Conservation (phyloP, 2,113 vertebrate species). For the Notothenia coriiceps region DNA sequence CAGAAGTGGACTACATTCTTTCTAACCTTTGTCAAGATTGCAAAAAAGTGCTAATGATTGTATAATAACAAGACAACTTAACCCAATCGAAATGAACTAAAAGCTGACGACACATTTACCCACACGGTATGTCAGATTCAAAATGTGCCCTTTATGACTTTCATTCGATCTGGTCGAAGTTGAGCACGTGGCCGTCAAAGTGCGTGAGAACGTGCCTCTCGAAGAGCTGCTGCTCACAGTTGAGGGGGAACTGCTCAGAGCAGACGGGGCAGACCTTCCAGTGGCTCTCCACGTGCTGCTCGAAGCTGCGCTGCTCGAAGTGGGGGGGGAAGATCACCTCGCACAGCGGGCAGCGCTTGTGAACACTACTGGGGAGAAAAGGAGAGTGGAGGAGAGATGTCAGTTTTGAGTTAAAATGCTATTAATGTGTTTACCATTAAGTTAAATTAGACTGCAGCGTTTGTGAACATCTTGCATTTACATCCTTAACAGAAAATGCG, state of each 20-base stretch:
- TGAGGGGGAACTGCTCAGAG: conserved; percentile 95
- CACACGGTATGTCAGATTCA: background rate
- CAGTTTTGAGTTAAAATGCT: background rate
- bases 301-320: conserved; percentile 96
- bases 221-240: conserved; percentile 94
- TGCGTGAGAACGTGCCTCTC: conserved; percentile 97
- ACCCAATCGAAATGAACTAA: conserved; percentile 39
- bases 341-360: conserved; percentile 96
- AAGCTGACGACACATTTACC: conserved; percentile 37
- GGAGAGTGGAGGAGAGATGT: background rate
- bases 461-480: background rate
- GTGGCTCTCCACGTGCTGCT: conserved; percentile 97
- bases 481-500: background rate
- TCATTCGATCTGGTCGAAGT: conserved; percentile 88
- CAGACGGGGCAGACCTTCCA: conserved; percentile 99
- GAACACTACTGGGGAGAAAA: conserved; percentile 82
- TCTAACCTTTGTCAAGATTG: conserved; percentile 33
- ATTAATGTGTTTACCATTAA: background rate
- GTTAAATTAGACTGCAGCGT: background rate
- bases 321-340: conserved; percentile 96
- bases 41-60: conserved; percentile 62
- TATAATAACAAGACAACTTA: conserved; percentile 50
- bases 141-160: accelerated
- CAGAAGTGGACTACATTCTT: conserved; percentile 53
- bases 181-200: conserved; percentile 94